A percentile compares a stretch with the other conserved stretches of the same genome.
Conservation (phyloP, 2,888 invertebrate species). For the Polydrusus cervinus region DNA sequence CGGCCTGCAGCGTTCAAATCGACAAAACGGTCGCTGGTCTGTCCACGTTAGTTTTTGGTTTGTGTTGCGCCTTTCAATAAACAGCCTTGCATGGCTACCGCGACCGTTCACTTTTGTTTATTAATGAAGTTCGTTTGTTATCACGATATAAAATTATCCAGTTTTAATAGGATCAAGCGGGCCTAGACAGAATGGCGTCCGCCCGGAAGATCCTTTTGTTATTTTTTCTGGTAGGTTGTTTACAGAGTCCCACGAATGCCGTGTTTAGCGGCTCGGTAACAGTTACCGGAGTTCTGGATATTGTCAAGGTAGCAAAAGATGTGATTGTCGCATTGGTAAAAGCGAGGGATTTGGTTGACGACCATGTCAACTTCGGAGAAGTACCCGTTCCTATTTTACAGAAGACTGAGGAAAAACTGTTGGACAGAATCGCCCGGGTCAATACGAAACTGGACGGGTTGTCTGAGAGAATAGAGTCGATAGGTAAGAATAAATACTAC, state of each 20-base stretch:
- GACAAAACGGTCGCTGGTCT: background rate
- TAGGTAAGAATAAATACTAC: constrained; percentile 58
- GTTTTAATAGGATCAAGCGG: background rate
- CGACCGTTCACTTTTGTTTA: constrained; percentile 8
- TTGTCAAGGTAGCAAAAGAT: constrained; percentile 76
- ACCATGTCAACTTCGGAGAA: constrained; percentile 71
- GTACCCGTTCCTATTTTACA: constrained; percentile 77
- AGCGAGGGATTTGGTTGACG: constrained; percentile 79
- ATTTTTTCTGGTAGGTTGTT: constrained; percentile 1
- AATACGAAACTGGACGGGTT: constrained; percentile 69
- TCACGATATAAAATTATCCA: background rate
- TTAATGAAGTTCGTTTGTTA: constrained; percentile 10
- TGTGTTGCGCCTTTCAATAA: constrained; percentile 9
- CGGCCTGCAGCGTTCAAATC: constrained; percentile 1
- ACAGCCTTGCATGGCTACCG: constrained; percentile 32
- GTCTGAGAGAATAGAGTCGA: constrained; percentile 65
- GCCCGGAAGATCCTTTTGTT: constrained; percentile 2
- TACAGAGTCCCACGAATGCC: constrained; percentile 17
- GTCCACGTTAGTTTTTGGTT: background rate
- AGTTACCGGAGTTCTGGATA: constrained; percentile 75
- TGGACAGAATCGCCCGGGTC: constrained; percentile 72
- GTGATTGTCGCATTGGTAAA: constrained; percentile 76
- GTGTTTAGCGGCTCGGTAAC: background rate
- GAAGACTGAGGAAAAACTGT: constrained; percentile 77
- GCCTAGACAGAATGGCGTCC: constrained; percentile 2